Evolutionary conservation across 2,797 vertebrate genomes (phyloP).

Genomic region (Pachyuromys duprasi): DNA sequence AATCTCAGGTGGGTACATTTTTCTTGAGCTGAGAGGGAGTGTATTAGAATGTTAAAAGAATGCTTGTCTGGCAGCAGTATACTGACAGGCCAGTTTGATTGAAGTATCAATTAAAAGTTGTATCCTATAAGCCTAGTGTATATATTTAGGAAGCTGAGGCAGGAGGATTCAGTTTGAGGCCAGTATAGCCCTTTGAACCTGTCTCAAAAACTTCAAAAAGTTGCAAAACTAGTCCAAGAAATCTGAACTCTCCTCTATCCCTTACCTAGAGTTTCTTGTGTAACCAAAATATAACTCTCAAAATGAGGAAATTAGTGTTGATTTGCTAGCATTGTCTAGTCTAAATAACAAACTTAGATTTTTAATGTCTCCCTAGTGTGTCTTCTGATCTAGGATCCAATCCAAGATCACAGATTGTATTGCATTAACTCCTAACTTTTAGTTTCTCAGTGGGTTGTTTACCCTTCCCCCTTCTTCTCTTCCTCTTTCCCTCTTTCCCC

Average conservation of each 20-base stretch:
- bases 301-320: neutral
- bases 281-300: neutral
- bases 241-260: neutral
- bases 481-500: neutral
- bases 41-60: neutral
- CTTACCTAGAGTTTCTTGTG: slow-evolving; percentile 45
- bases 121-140: neutral
- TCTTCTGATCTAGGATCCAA: too few species aligned
- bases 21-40: neutral
- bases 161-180: neutral
- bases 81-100: neutral
- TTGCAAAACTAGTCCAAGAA: neutral
- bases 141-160: neutral
- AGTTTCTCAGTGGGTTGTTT: too few species aligned
- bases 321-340: neutral
- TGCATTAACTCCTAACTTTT: too few species aligned
- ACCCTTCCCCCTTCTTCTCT: too few species aligned
- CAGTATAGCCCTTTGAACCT: neutral
- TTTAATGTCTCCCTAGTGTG: neutral
- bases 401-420: too few species aligned
- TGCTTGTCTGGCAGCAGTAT: neutral
- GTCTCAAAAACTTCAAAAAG: neutral
- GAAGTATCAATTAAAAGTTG: neutral
- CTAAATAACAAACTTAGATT: neutral
- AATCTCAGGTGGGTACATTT: slow-evolving; percentile 92